Conservation (phyloP, 2,797 vertebrate genomes). For the Phyllotis vaccarum region DNA sequence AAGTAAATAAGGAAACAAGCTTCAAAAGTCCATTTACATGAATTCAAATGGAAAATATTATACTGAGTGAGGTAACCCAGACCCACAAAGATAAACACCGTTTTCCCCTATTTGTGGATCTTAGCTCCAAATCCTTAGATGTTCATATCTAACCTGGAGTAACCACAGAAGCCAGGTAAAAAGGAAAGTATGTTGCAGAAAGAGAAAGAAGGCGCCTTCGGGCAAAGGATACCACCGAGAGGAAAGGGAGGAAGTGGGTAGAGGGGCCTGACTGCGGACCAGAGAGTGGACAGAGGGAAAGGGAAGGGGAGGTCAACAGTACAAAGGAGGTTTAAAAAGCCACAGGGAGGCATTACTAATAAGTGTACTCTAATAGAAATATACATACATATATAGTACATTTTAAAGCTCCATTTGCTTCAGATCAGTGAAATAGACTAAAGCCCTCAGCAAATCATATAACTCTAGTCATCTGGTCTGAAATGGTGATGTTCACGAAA, state of each 20-base stretch:
- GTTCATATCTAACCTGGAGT: neutral
- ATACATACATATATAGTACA: neutral
- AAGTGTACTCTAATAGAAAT: neutral
- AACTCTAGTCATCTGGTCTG: neutral
- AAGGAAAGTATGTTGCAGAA: neutral
- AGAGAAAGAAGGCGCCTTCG: neutral
- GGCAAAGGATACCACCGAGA: neutral
- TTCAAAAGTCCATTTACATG: neutral
- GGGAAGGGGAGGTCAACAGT: no score
- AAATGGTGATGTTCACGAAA: neutral
- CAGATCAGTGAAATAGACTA: constrained; percentile 17
- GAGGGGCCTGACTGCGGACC: no score
- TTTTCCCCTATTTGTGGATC: neutral
- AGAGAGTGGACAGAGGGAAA: neutral
- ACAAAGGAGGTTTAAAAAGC: neutral
- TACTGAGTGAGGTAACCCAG: neutral
- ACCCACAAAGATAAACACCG: neutral
- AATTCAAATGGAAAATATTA: neutral
- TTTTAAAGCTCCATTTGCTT: neutral
- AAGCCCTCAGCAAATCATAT: constrained; percentile 16
- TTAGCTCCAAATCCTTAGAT: neutral
- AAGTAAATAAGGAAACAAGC: neutral
- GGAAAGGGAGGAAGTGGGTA: neutral
- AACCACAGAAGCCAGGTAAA: neutral
- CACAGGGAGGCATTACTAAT: neutral